Evolutionary conservation across 2,888 invertebrate genomes (phyloP), one percentile per base, ranked within the genome.

Genomic region (Barypeithes pellucidus): DNA sequence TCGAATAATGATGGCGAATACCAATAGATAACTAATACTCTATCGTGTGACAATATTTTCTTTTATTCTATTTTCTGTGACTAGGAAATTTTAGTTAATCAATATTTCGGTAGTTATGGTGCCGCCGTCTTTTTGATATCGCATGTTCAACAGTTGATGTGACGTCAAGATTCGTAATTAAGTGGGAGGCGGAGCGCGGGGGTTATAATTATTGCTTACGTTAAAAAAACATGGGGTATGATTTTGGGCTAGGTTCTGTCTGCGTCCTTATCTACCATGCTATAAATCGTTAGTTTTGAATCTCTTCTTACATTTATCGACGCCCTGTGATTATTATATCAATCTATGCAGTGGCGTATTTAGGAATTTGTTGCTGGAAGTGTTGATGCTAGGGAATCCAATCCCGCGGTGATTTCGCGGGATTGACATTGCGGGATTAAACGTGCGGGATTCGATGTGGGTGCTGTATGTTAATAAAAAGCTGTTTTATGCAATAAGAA

Each of bases 111-210:
- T 73, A 75, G 75, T 75, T 73, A 75, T 67, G 75, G 75, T 73
- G 75, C 68, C 75, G 68, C 61, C 67, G 39, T 63, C 63, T 81
- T 77, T 76, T 79, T 83, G 83, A 84, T 83, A 83, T 84, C 83
- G 84, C 84, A 84, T 83, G 84, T 79, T 82, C 80, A 79, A 79
- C 79, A 77, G 77, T 78, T 77, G 69, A 22, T 14, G 18, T 63
- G 68, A 73, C 73, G 73, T 73, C 68, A 65, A 67, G 22, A 39
- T 39, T 18, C 9, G 9, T 54, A 67, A 71, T 65, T 65, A 62
- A 20, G 43, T 47, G 69, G 24, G 36, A 63, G 47, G 47, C 29
- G 16, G 29, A 16, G 33, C 33, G n/a, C 16, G 18, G 29, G 62
- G 33, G n/a, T n/a, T n/a, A n/a, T n/a, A n/a, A n/a, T 54, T 33